A percentile compares a stretch with the other conserved stretches of the same genome.
Conservation (phyloP, 2,797 vertebrate genomes). For the Sebastes jordani region DNA sequence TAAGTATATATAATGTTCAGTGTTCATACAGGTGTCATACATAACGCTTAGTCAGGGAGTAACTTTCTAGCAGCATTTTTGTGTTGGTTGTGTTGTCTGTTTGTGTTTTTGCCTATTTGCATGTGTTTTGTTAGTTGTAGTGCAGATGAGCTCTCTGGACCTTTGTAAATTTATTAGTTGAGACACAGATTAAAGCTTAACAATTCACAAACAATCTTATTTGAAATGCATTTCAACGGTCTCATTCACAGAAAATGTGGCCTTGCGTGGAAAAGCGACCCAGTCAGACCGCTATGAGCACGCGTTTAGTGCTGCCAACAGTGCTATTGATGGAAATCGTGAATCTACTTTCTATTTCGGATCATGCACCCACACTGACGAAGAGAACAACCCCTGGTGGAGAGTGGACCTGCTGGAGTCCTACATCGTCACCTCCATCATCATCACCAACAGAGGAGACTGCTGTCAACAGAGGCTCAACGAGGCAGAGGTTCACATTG, state of each 20-base stretch:
- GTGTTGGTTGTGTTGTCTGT: no score
- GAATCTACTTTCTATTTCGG: fast-evolving
- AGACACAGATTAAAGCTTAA: neutral
- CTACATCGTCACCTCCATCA: conserved; percentile 57
- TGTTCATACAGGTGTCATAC: no score
- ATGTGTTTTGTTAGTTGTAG: no score
- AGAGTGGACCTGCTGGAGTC: conserved; percentile 49
- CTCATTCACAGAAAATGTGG: conserved; percentile 32
- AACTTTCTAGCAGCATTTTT: no score
- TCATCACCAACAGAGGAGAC: conserved; percentile 63
- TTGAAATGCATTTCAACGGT: neutral
- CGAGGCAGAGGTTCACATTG: conserved; percentile 51
- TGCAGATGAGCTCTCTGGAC: no score
- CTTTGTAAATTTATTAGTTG: no score
- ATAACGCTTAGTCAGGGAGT: no score
- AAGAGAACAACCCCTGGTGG: conserved; percentile 34
- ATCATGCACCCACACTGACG: neutral
- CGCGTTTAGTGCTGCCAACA: neutral
- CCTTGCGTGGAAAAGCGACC: conserved; percentile 49
- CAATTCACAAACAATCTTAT: neutral
- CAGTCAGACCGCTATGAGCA: neutral
- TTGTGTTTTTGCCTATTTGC: no score
- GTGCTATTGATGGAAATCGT: conserved; percentile 49
- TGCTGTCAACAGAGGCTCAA: conserved; percentile 5
- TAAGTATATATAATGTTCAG: no score